These are phyloP conservation scores for Montipora efflorescens DNA, from an alignment of 64 coral and sea anemone genomes.

Conservation along the genomic window DNA sequence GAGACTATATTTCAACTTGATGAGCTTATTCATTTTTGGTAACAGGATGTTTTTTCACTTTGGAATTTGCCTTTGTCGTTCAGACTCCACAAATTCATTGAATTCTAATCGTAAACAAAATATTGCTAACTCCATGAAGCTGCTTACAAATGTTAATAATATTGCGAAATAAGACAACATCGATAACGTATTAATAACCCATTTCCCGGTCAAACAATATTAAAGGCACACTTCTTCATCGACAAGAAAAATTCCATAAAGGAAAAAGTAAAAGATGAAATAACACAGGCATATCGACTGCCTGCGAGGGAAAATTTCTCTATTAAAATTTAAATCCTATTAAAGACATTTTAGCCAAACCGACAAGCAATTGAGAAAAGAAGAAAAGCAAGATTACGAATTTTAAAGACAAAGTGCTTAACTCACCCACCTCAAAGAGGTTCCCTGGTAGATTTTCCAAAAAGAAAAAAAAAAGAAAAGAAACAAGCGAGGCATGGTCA, in stretches of 20 bases:
- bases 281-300: not conserved
- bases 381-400: no score
- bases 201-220: not conserved
- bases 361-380: no score
- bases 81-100: not conserved
- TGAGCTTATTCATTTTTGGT: no score
- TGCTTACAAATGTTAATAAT: not conserved
- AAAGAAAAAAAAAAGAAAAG: no score
- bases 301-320: not conserved
- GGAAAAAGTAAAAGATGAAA: not conserved
- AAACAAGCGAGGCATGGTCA: not conserved
- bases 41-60: not conserved
- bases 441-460: not conserved
- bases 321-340: no score
- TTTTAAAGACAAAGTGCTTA: not conserved
- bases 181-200: not conserved
- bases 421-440: not conserved
- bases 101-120: not conserved
- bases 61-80: not conserved
- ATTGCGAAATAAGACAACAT: not conserved
- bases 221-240: not conserved
- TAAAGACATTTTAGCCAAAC: no score
- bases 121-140: not conserved
- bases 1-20: no score
- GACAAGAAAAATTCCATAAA: not conserved